Conservation (phyloP, 2,888 invertebrate genomes). For the Epinotia nisella region DNA sequence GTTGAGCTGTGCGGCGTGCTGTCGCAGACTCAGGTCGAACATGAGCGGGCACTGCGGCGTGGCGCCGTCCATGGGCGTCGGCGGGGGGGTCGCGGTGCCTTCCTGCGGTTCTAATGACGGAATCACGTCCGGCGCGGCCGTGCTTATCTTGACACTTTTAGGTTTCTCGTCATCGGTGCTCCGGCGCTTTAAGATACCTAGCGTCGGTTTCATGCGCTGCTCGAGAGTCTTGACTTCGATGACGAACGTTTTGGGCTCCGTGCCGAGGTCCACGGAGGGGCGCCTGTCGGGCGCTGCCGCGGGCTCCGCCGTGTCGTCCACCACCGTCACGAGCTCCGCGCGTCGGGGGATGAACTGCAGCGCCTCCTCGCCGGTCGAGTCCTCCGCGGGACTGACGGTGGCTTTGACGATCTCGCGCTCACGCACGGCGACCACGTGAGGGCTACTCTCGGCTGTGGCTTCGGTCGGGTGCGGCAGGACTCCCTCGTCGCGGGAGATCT, state of each 20-base stretch:
- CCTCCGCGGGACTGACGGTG: slow-evolving; percentile 76
- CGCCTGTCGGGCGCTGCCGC: slow-evolving; percentile 49
- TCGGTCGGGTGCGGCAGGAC: neutral
- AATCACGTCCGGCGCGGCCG: slow-evolving; percentile 63
- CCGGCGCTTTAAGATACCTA: slow-evolving; percentile 67
- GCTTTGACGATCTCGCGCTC: slow-evolving; percentile 88
- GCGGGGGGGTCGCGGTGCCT: slow-evolving; percentile 55
- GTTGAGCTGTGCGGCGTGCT: slow-evolving; percentile 53
- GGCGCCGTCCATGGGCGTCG: slow-evolving; percentile 54
- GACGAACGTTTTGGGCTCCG: slow-evolving; percentile 73
- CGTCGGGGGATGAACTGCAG: slow-evolving; percentile 82
- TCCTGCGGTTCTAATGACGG: slow-evolving; percentile 54
- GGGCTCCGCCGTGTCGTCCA: slow-evolving; percentile 81
- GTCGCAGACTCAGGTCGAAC: slow-evolving; percentile 54
- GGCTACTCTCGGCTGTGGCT: slow-evolving; percentile 58
- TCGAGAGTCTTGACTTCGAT: slow-evolving; percentile 71
- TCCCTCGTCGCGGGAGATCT: slow-evolving; percentile 84
- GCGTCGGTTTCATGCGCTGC: slow-evolving; percentile 71
- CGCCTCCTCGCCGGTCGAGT: slow-evolving; percentile 82
- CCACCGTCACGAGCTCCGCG: slow-evolving; percentile 83
- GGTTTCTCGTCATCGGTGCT: slow-evolving; percentile 55
- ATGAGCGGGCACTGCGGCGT: slow-evolving; percentile 54
- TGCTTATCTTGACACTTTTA: slow-evolving; percentile 54
- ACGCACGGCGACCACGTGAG: slow-evolving; percentile 88
- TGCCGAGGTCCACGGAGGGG: slow-evolving; percentile 60